Percentiles rank a stretch among this genome's conserved stretches.
phyloP scores from a whole-genome alignment of 1,140 invertebrate species.

The Arctopsyche grandis region DNA sequence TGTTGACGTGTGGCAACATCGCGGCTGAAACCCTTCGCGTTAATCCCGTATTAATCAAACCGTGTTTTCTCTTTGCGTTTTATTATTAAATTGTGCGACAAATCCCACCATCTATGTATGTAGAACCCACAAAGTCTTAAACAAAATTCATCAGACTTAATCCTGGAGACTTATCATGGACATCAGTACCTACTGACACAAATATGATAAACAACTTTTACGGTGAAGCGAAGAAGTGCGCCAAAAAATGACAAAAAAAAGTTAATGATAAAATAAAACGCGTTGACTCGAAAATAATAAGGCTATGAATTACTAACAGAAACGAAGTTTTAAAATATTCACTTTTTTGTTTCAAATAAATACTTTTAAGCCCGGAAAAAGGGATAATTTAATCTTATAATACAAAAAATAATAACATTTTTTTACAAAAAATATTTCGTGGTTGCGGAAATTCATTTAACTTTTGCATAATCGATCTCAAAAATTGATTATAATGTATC shows the following conservation, averaged over 20 bases:
- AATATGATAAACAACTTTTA: neutral
- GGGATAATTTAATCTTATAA: no score
- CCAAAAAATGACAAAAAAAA: neutral
- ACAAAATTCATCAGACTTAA: neutral
- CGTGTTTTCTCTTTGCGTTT: no score
- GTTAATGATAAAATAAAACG: constrained; percentile 16
- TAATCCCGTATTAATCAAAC: no score
- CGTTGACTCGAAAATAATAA: constrained; percentile 16
- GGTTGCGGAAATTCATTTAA: no score
- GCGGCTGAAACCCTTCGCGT: no score
- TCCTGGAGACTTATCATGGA: neutral
- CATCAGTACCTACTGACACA: neutral
- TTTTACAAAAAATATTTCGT: no score
- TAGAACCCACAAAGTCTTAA: neutral
- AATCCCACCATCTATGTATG: neutral
- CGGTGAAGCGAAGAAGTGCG: neutral
- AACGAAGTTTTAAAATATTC: constrained; percentile 9
- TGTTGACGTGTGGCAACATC: no score
- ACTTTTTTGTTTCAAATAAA: no score
- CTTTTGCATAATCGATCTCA: no score
- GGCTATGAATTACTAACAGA: neutral
- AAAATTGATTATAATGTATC: no score
- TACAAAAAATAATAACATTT: no score
- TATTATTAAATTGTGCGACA: neutral
- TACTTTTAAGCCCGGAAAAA: no score